Base-by-base conservation (phyloP, 1,140 invertebrate genomes). In the Megathymus violae region DNA sequence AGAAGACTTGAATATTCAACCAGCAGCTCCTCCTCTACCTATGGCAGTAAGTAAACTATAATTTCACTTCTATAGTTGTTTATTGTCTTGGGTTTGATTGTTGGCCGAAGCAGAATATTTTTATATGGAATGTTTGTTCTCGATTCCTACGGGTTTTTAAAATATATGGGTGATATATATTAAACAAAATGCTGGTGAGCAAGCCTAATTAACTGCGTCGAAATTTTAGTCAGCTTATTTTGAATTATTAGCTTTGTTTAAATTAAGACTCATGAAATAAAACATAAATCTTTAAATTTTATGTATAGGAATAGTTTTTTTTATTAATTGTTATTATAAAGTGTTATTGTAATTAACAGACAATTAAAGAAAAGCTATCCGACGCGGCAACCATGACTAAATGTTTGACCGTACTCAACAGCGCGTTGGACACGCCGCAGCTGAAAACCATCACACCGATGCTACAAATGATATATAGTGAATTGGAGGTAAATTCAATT, bases 361-460 rank as follows among this genome's bases (percentile, higher is more conserved):
- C 74, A 0, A 80, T 86, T 11, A 83, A 73, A 64, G 89, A 91
- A 50, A 91, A 87, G 47, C 60, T 76, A 19, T 78, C 77, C 6
- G 89, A 92, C 40, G 59, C 80, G 1, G 85, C 62, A 1, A 91
- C 86, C 0, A 63, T 92, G 3, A 88, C 78, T 34, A 91, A 91
- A 65, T 92, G 91, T 56, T 67, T 92, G n/a, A 79, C 71, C 0
- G 91, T 92, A 67, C 64, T 92, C 0, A 91, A 91, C 62, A 74
- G 80, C 50, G 78, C 85, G 0, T 44, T 92, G 5, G 89, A 91
- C 56, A 91, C 89, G 5, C 85, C 89, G 0, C 88, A 91, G 40
- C 71, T 92, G 15, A 88, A 73, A 2, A 76, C 66, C 1, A 51
- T 91, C 1, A 91, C 90, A 1, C 88, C 89, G 0, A 85, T 88